Conservation (phyloP, 2,888 invertebrate species). For the Trissolcus japonicus region DNA sequence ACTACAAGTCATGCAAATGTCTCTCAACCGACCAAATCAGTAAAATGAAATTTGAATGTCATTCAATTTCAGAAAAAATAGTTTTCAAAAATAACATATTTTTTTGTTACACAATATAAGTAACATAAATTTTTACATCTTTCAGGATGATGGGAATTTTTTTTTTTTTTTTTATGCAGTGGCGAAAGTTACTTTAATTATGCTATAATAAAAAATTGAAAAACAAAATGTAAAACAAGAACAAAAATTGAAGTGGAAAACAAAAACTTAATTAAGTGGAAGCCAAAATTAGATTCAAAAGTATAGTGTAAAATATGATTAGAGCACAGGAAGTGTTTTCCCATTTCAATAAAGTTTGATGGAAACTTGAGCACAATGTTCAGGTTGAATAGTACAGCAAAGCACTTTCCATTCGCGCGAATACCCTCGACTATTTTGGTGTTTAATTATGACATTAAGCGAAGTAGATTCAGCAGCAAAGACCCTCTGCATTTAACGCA, state of each 20-base stretch:
- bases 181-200: too few relatives aligned
- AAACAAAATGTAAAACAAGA: neutral
- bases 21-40: too few relatives aligned
- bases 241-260: neutral
- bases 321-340: conserved; percentile 39
- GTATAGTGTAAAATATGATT: conserved; percentile 38
- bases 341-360: conserved; percentile 55
- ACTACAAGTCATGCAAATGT: too few relatives aligned
- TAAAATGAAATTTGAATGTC: too few relatives aligned
- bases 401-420: conserved; percentile 47
- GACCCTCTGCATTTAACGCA: conserved; percentile 28
- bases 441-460: conserved; percentile 55
- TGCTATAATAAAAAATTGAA: neutral
- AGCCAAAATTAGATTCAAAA: conserved; percentile 44
- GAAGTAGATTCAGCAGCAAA: conserved; percentile 36
- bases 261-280: conserved; percentile 21
- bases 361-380: conserved; percentile 48
- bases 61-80: too few relatives aligned
- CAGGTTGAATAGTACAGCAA: conserved; percentile 43
- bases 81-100: too few relatives aligned
- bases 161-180: too few relatives aligned
- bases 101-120: too few relatives aligned
- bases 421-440: conserved; percentile 43
- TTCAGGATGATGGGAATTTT: too few relatives aligned
- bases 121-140: too few relatives aligned